A percentile compares a stretch with the other conserved stretches of the same genome.
Conservation (phyloP, 2,113 vertebrate species). For the Caranx melampygus region DNA sequence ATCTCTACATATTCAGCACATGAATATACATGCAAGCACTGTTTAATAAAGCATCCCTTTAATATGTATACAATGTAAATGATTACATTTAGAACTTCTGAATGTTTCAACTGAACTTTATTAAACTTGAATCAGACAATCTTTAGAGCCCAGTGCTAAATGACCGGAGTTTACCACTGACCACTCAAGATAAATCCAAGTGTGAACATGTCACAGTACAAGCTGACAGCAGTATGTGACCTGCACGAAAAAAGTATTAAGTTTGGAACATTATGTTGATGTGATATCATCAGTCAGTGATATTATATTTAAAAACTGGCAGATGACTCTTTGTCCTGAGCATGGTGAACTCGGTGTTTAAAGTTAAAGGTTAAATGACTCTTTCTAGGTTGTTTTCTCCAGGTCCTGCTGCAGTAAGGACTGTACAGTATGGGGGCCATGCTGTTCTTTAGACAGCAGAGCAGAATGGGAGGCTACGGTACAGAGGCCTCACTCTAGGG, state of each 20-base stretch:
- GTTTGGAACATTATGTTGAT: too few species aligned
- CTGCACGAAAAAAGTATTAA: neutral
- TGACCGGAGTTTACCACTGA: neutral
- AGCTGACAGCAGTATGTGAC: too few species aligned
- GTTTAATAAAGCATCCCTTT: neutral
- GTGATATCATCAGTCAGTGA: neutral
- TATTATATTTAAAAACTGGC: neutral
- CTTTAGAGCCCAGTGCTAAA: neutral
- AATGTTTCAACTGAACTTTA: neutral
- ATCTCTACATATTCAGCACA: neutral
- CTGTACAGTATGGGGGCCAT: constrained; percentile 29
- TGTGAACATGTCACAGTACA: neutral
- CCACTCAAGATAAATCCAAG: neutral
- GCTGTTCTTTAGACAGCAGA: constrained; percentile 56
- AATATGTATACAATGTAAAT: neutral
- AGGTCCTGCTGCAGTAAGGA: constrained; percentile 6
- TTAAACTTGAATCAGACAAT: neutral
- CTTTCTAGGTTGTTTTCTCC: neutral
- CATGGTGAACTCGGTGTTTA: neutral
- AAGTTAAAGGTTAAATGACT: constrained; percentile 15
- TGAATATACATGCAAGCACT: neutral
- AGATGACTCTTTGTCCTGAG: neutral
- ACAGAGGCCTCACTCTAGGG: constrained; percentile 75
- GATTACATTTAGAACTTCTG: neutral
- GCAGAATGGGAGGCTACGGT: constrained; percentile 61